Evolutionary conservation across 2,797 vertebrate species (phyloP), one percentile per base, ranked within the genome.

Genomic region (Cossypha polioptera): DNA sequence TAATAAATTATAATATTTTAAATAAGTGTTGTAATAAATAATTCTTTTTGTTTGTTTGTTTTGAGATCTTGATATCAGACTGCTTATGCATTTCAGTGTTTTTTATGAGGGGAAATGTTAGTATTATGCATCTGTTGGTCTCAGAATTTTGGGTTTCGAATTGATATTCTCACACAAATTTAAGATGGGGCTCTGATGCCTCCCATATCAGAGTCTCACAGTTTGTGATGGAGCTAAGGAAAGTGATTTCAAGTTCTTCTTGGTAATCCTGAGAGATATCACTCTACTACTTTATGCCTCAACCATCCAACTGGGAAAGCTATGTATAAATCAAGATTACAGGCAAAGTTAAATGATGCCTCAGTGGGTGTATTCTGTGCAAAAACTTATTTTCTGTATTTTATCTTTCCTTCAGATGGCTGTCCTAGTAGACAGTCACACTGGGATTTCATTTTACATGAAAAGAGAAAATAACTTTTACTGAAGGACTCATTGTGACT

Each of bases 401-500:
- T 91, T 84, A 47, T 72, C 28, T 96, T 95, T 92, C 66, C 72
- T 94, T 77, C 57, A 87, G 57, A 47, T 48, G 25, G 42, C 66
- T 88, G 26, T 87, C 53, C 63, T 69, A 18, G 69, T 67, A 91
- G 65, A 67, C 36, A 77, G 15, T 71, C 8, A 11, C 55, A 72
- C 25, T 67, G 58, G 54, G 50, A 86, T 79, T 94, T 96, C n/a
- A 35, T 91, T 95, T 94, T 79, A 31, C 40, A 25, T 82, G 33
- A 80, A 94, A 88, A 79, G 77, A 68, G 91, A 90, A 94, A 45
- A 25, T 53, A 65, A 35, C 16, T 85, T 87, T 72, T 38, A 75
- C 35, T 84, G 55, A 86, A 87, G 58, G 21, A 78, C 22, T 28
- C 13, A 19, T 63, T 92, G 45, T 92, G 91, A 81, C 53, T 73